Base-by-base conservation (phyloP, 2,888 invertebrate species). In the Sarcophaga caerulescens region DNA sequence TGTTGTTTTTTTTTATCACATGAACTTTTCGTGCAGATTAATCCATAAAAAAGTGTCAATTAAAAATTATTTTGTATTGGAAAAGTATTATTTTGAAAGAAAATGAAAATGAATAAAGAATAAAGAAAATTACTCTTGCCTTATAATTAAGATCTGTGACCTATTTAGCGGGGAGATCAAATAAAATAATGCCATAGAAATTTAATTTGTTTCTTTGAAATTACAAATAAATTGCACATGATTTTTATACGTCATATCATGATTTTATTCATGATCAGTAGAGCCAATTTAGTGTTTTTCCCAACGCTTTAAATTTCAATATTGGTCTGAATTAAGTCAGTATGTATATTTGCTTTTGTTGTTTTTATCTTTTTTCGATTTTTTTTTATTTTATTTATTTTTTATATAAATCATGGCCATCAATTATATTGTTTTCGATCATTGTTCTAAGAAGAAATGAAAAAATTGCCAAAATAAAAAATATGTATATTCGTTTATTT, bases 391-490 rank as follows among this genome's bases (percentile, higher is more conserved):
- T 66, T 47, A 0, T 47, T 70, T 70, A 47, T 35, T 68, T 10
- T 35, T 35, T 35, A 35, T 35, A 10, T 35, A 35, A 73, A 59
- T 81, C 68, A 85, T 77, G 73, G 71, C 59, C 76, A 81, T 68
- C 79, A 25, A n/a, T 60, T 60, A 11, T 25, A 45, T 70, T 23
- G 60, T 66, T 71, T 71, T 52, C 80, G 71, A 76, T 80, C 65
- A 71, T 65, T 80, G 65, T 69, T 71, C 44, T 63, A 70, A 47
- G 21, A 69, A 65, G 65, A 35, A 75, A 35, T 35, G 8, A 35
- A 35, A 60, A 65, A 65, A 25, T 79, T 65, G 79, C 63, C 70
- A 80, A 80, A 52, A 12, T 14, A 52, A 52, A 52, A 52, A 52
- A 52, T 14, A 44, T n/a, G n/a, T n/a, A n/a, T 45, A 63, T n/a